These are phyloP conservation scores for Xenotilapia longispinis DNA, from an alignment of 2,113 vertebrate genomes.

Conservation along the genomic window DNA sequence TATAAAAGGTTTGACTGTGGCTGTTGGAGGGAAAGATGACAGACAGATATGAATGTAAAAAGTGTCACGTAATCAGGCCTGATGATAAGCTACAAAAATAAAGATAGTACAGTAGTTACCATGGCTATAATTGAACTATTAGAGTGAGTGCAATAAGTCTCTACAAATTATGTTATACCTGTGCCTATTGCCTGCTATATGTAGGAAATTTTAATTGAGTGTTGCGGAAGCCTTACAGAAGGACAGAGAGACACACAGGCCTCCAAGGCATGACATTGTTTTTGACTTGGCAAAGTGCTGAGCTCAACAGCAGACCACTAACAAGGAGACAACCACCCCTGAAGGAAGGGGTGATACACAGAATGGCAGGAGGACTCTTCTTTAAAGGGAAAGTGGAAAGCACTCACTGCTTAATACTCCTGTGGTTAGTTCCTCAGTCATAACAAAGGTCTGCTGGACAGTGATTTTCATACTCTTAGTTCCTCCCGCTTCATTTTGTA, in stretches of 20 bases:
- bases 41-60: neutral
- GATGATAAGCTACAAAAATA: neutral
- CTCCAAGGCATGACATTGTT: constrained; percentile 69
- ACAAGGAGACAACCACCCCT: constrained; percentile 60
- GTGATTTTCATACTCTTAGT: constrained; percentile 4
- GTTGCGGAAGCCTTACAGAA: constrained; percentile 32
- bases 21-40: neutral
- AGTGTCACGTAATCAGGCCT: neutral
- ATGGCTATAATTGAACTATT: neutral
- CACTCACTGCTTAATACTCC: constrained; percentile 14
- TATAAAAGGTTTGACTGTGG: neutral
- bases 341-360: constrained; percentile 36
- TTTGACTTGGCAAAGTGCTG: constrained; percentile 74
- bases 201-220: constrained; percentile 49
- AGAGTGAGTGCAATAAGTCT: neutral
- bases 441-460: constrained; percentile 25
- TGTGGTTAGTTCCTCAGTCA: constrained; percentile 21
- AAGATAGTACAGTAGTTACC: neutral
- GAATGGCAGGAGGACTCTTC: constrained; percentile 41
- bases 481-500: constrained; percentile 5
- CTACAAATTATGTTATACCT: neutral
- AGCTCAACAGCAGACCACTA: constrained; percentile 65
- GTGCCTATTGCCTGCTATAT: constrained; percentile 23
- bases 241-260: constrained; percentile 50
- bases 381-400: constrained; percentile 41